Percentiles rank a stretch among this genome's conserved stretches.
phyloP scores from a whole-genome alignment of 1,140 invertebrate genomes.

The Apis laboriosa region DNA sequence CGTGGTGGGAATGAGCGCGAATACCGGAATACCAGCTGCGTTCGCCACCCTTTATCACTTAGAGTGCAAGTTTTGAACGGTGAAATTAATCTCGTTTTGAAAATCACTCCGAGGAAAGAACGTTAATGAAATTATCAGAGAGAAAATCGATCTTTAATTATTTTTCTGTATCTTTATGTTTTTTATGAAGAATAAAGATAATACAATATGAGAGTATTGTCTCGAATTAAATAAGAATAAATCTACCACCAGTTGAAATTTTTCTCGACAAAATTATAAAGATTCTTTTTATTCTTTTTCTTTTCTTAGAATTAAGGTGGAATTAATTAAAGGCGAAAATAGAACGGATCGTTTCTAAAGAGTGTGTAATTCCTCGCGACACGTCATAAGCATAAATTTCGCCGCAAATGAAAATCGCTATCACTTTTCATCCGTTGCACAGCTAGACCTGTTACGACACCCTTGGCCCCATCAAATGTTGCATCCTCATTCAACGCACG shows the following conservation, averaged over 20 bases:
- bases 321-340: too few relatives aligned
- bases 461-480: constrained; percentile 10
- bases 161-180: too few relatives aligned
- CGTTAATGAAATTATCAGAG: too few relatives aligned
- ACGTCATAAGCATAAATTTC: constrained; percentile 24
- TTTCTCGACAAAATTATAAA: too few relatives aligned
- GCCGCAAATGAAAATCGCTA: constrained; percentile 22
- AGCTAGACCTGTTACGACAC: background rate
- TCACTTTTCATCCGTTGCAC: constrained; percentile 7
- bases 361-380: background rate
- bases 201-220: too few relatives aligned
- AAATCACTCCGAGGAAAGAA: background rate
- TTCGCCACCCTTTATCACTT: background rate
- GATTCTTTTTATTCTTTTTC: too few relatives aligned
- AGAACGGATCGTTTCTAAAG: background rate
- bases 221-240: too few relatives aligned
- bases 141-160: background rate
- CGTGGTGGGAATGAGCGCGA: background rate
- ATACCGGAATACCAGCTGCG: background rate
- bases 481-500: constrained; percentile 66
- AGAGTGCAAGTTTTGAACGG: rapidly evolving
- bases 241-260: too few relatives aligned
- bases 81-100: background rate
- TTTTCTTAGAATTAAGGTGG: too few relatives aligned
- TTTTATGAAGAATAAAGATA: too few relatives aligned